Base-by-base conservation (phyloP, 2,888 invertebrate species). In the Cephus rjabovi region DNA sequence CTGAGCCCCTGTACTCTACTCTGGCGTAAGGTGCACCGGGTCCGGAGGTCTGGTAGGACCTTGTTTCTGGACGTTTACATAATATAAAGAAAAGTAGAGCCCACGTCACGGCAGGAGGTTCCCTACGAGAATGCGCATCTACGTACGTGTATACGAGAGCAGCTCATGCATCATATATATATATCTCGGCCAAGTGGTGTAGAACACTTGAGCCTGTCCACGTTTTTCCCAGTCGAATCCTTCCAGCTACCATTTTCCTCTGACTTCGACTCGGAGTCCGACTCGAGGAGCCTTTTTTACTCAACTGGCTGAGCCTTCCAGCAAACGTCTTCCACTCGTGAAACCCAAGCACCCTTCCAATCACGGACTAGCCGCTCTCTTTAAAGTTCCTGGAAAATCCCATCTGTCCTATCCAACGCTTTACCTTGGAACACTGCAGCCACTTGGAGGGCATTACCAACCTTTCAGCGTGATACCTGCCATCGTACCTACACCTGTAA, bases 161-260 rank as follows among this genome's bases (percentile, higher is more conserved):
- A 81, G 83, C 81, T 84, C 86, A 83, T 83, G 82, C 83, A 84
- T 23, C 37, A 37, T 12, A 12, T 37, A 37, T 6, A 23, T 15
- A 23, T 82, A 81, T 85, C 83, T 80, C 82, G 80, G 78, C 75
- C 77, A 81, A 85, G 81, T 84, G 81, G 78, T 78, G 80, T 81
- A 56, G 56, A 23, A 56, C 81, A 82, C 82, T 86, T 73, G 76
- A 81, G 77, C 77, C 77, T 74, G 78, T 75, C 80, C 82, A 80
- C 80, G 81, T 81, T 83, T 75, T 81, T 81, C 78, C 79, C 80
- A 68, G 76, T 77, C 71, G 79, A 81, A 81, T 81, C 80, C 77
- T 79, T 80, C 80, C 78, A 77, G 73, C 82, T 75, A 31, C 75
- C 71, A 76, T 81, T 82, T 33, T 9, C 81, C 71, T 15, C 76